Conservation (phyloP, 2,113 vertebrate species). For the Carlito syrichta region DNA sequence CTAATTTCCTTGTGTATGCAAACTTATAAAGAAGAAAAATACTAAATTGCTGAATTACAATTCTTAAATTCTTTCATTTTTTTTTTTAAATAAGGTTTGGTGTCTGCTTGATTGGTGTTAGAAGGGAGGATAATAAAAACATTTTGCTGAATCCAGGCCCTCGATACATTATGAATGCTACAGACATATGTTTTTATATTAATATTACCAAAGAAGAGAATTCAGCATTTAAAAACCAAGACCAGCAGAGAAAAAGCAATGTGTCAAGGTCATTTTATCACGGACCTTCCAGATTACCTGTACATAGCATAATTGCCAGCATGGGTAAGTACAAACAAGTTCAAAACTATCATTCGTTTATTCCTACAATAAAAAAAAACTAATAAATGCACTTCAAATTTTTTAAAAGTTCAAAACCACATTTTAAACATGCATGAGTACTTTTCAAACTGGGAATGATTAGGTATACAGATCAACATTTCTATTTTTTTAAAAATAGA, state of each 20-base stretch:
- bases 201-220: slow-evolving; percentile 99
- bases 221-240: slow-evolving; percentile 95
- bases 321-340: slow-evolving; percentile 87
- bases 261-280: slow-evolving; percentile 84
- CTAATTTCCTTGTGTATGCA: neutral
- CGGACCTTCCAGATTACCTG: slow-evolving; percentile 91
- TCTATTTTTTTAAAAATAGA: too few relatives aligned
- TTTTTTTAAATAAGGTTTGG: slow-evolving; percentile 89
- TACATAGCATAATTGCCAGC: slow-evolving; percentile 96
- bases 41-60: slow-evolving; percentile 25
- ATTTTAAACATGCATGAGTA: neutral
- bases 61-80: slow-evolving; percentile 73
- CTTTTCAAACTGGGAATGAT: neutral
- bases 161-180: slow-evolving; percentile 92
- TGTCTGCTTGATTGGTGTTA: slow-evolving; percentile 95
- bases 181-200: slow-evolving; percentile 96
- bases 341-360: neutral
- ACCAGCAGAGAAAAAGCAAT: slow-evolving; percentile 85
- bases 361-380: neutral
- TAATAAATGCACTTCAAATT: neutral
- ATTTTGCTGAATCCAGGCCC: slow-evolving; percentile 97
- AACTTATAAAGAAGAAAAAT: neutral
- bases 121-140: slow-evolving; percentile 95
- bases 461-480: neutral
- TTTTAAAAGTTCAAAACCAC: neutral